Conservation (phyloP, 2,888 invertebrate genomes). For the Chloromyia formosa region DNA sequence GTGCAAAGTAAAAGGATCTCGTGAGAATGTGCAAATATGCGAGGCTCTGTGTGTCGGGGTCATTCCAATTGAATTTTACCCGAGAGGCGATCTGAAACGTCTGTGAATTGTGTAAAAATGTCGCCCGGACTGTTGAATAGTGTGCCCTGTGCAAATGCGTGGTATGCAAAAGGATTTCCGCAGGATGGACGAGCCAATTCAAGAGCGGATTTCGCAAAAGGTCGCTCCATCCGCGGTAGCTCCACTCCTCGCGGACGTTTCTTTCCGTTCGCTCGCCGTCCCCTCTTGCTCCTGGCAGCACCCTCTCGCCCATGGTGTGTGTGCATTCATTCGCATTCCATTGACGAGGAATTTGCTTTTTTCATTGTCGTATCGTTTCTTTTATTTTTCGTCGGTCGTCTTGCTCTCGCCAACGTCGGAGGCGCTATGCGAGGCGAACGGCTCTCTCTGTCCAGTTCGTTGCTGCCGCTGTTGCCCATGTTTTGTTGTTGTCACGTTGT, state of each 20-base stretch:
- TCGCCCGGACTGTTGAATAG: not conserved
- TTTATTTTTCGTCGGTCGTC: conserved; percentile 38
- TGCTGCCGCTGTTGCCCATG: not conserved
- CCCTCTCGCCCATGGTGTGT: not conserved
- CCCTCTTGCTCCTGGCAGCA: not conserved
- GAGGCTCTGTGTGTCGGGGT: conserved; percentile 27
- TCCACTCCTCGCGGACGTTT: not conserved
- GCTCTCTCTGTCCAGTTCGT: conserved; percentile 6
- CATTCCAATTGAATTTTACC: conserved; percentile 2
- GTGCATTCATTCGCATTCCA: conserved; percentile 48
- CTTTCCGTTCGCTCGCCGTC: conserved; percentile 3
- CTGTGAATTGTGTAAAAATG: not conserved
- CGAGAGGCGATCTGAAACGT: not conserved
- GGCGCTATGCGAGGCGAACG: not conserved
- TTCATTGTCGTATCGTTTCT: conserved; percentile 47
- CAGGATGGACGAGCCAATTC: not conserved
- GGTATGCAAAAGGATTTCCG: not conserved
- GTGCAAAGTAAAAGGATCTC: not conserved
- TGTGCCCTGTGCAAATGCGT: not conserved
- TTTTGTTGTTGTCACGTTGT: conserved; percentile 35
- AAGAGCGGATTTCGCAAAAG: not conserved
- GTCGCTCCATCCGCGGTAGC: not conserved
- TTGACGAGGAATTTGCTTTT: conserved; percentile 45
- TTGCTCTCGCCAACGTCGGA: not conserved
- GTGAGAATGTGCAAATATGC: conserved; percentile 35